Evolutionary conservation across 2,888 invertebrate species (phyloP).

Genomic region (Nephrotoma flavescens): DNA sequence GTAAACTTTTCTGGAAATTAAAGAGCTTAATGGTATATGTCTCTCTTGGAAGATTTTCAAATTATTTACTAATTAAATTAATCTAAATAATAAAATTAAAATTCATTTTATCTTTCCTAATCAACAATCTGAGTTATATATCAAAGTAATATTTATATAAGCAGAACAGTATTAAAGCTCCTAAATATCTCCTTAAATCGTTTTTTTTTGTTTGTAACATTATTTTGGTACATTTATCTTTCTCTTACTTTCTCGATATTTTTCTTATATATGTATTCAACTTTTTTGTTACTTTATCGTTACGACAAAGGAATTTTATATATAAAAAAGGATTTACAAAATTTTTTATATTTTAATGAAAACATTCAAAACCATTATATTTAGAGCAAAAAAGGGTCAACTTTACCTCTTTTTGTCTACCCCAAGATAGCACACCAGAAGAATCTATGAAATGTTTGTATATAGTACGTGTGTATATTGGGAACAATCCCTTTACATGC

Average conservation of each 20-base stretch:
- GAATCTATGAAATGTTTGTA: background rate
- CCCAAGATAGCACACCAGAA: background rate
- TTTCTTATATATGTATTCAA: background rate
- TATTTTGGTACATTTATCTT: background rate
- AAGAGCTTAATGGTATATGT: background rate
- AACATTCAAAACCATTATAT: background rate
- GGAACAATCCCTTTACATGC: background rate
- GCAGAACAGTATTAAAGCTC: background rate
- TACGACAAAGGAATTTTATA: background rate
- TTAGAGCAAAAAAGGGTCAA: background rate
- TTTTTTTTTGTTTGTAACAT: background rate
- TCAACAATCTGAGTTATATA: background rate
- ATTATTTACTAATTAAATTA: background rate
- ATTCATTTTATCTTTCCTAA: background rate
- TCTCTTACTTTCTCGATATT: background rate
- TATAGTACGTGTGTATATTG: background rate
- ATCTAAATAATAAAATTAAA: background rate
- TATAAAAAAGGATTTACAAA: background rate
- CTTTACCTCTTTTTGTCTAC: background rate
- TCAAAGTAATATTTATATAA: background rate
- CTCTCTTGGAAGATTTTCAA: background rate
- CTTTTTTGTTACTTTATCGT: background rate
- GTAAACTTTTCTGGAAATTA: background rate
- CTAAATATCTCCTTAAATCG: background rate
- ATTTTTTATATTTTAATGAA: background rate